Evolutionary conservation across 2,888 invertebrate genomes (phyloP).

Genomic region (Laspeyria flexula): DNA sequence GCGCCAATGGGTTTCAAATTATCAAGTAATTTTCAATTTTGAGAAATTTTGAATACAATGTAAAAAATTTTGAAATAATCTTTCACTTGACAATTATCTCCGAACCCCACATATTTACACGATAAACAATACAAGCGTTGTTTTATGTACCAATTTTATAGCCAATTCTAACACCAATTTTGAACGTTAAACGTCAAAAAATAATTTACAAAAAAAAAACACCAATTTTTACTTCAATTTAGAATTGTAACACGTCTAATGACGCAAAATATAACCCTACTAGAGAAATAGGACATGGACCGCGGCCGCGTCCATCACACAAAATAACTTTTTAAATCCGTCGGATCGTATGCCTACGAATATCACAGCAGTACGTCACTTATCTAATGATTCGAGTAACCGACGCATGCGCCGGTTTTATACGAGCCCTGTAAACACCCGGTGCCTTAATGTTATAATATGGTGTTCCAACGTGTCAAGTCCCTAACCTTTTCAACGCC

Average conservation of each 20-base stretch:
- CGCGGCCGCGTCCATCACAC: constrained; percentile 47
- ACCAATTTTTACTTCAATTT: constrained; percentile 23
- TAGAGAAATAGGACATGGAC: constrained; percentile 35
- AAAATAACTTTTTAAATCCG: constrained; percentile 52
- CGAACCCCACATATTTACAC: neutral
- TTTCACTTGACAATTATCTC: neutral
- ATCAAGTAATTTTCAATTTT: neutral
- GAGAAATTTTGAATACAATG: too few species aligned
- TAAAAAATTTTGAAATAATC: neutral
- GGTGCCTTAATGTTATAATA: constrained; percentile 54
- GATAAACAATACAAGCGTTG: constrained; percentile 1
- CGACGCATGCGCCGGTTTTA: constrained; percentile 31
- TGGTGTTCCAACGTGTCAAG: constrained; percentile 17
- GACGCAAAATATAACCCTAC: constrained; percentile 39
- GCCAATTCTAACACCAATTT: constrained; percentile 13
- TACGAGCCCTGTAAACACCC: constrained; percentile 78
- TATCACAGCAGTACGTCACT: constrained; percentile 80
- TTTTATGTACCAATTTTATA: constrained; percentile 15
- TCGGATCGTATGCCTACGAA: constrained; percentile 66
- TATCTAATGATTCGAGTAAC: constrained; percentile 71
- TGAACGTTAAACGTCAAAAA: constrained; percentile 11
- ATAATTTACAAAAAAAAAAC: constrained; percentile 4
- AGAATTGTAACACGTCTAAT: constrained; percentile 17
- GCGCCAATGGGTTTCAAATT: constrained; percentile 6
- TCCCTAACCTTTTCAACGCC: too few species aligned